Base-by-base conservation (phyloP, 2,797 vertebrate species). In the Diceros bicornis region DNA sequence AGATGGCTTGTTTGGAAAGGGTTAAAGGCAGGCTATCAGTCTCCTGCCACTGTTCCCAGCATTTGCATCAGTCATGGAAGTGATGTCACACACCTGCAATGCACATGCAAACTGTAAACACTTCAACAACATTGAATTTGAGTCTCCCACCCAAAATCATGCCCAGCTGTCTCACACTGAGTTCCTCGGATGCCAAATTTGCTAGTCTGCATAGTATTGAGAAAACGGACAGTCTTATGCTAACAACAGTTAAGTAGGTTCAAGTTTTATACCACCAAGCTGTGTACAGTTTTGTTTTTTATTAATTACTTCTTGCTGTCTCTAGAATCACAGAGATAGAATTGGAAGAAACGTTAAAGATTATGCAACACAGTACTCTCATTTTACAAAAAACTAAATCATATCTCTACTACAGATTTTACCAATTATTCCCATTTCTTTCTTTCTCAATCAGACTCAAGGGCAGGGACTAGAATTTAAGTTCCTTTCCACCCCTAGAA, bases 1-100 rank as follows among this genome's bases (percentile, higher is more conserved):
- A 98, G 91, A 97, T 97, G 97, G 25, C 71, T 94, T 50, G 29
- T 79, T 82, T 96, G 97, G 92, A 97, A 98, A 96, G 95, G 97
- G 95, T 96, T 97, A 97, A 97, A 94, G 96, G 87, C 83, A 75
- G 83, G 64, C 93, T 57, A 82, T 94, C 91, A 64, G 92, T 94
- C 91, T 96, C 83, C 96, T 96, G 95, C 96, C 97, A 84, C 83
- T 75, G 83, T 75, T 94, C 81, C 93, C 91, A 95, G 41, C 47
- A 75, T 74, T 88, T 89, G 81, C 47, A 89, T 94, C 97, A 94
- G 87, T 95, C 90, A 79, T n/a, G 44, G 87, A 97, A 98, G 93
- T 98, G 97, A 98, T 93, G 87, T 96, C 96, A 97, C 92, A 96
- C 96, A 98, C 97, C 97, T 98, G 96, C 88, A 62, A 47, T 6